These are phyloP conservation scores for Diachrysia chrysitis DNA, from an alignment of 2,888 invertebrate genomes.

Conservation along the genomic window DNA sequence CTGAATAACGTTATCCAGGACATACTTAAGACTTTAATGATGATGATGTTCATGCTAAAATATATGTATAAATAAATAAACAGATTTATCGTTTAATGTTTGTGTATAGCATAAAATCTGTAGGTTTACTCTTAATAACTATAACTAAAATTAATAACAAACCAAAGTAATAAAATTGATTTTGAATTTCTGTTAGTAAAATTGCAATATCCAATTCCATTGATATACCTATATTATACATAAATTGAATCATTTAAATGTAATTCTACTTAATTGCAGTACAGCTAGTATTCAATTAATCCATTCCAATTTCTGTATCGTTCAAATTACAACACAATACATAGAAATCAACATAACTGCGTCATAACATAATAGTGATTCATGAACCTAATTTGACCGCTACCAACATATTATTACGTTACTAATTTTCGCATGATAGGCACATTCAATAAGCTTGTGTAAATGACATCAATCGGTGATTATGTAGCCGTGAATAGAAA, in stretches of 20 bases:
- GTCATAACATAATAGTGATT: slow-evolving; percentile 34
- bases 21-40: neutral
- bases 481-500: slow-evolving; percentile 60
- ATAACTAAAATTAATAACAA: too few species aligned
- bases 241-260: neutral
- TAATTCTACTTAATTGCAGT: neutral
- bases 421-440: slow-evolving; percentile 56
- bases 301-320: neutral
- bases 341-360: neutral
- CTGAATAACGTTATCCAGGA: too few species aligned
- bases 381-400: slow-evolving; percentile 34
- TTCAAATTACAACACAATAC: neutral
- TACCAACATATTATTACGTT: slow-evolving; percentile 36
- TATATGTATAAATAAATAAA: too few species aligned
- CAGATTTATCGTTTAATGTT: too few species aligned
- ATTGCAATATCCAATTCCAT: neutral
- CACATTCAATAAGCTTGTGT: slow-evolving; percentile 57
- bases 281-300: neutral
- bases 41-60: too few species aligned
- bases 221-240: too few species aligned
- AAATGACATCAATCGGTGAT: slow-evolving; percentile 66
- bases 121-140: too few species aligned
- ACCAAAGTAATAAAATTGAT: neutral
- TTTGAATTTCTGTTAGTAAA: neutral
- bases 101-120: too few species aligned